phyloP scores from a whole-genome alignment of 2,113 vertebrate species.

The Centropus bengalensis region DNA sequence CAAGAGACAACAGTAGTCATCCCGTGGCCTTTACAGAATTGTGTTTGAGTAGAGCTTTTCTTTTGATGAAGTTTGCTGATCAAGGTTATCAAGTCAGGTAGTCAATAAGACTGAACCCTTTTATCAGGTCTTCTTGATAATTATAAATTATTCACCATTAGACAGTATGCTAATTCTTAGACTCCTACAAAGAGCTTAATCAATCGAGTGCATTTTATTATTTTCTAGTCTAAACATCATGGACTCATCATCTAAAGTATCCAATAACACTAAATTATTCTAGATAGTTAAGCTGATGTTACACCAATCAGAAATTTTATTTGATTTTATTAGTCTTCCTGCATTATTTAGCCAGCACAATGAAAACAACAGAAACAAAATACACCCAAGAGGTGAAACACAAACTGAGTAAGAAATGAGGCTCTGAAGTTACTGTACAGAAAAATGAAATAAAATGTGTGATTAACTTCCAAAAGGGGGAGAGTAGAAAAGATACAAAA shows the following conservation, averaged over 20 bases:
- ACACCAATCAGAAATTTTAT: conserved; percentile 76
- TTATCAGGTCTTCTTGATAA: conserved; percentile 72
- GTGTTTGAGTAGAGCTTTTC: not conserved
- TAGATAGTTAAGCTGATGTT: conserved; percentile 71
- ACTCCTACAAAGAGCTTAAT: conserved; percentile 76
- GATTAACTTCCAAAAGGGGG: not conserved
- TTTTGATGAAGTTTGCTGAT: conserved; percentile 50
- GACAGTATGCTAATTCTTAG: conserved; percentile 76
- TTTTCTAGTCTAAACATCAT: conserved; percentile 76
- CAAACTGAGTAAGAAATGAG: not conserved
- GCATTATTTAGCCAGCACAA: conserved; percentile 70
- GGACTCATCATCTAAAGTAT: conserved; percentile 72
- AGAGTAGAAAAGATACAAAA: not conserved
- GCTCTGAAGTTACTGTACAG: not conserved
- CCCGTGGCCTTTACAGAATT: not conserved
- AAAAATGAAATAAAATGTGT: not conserved
- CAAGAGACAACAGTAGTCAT: not conserved
- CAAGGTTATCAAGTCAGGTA: conserved; percentile 65
- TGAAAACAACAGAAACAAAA: conserved; percentile 66
- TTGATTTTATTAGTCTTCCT: conserved; percentile 70
- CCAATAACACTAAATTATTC: conserved; percentile 75
- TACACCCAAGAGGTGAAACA: conserved; percentile 12
- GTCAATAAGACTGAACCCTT: conserved; percentile 60
- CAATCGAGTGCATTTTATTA: conserved; percentile 79
- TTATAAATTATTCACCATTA: conserved; percentile 78